phyloP scores from a whole-genome alignment of 2,888 invertebrate species.

The Melinaea menophilus region DNA sequence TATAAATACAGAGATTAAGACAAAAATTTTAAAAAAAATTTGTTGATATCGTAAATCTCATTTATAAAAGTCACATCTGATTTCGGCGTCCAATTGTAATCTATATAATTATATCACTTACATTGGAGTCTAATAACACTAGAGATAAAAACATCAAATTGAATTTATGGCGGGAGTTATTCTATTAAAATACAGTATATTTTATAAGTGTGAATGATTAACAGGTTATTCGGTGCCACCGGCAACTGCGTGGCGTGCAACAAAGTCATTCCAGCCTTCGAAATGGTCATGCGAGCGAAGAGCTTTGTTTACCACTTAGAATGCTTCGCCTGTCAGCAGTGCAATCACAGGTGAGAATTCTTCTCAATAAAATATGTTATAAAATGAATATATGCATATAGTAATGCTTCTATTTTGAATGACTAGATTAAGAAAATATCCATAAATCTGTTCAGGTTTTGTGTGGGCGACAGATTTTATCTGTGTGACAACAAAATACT shows the following conservation, averaged over 20 bases:
- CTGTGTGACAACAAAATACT: constrained; percentile 95
- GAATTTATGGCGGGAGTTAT: constrained; percentile 18
- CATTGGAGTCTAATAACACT: constrained; percentile 11
- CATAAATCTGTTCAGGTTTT: constrained; percentile 83
- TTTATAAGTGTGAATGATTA: constrained; percentile 34
- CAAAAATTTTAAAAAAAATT: too few species aligned
- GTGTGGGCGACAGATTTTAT: constrained; percentile 95
- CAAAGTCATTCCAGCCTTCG: constrained; percentile 95
- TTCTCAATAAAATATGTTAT: constrained; percentile 1
- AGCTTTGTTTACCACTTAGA: constrained; percentile 96
- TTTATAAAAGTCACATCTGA: too few species aligned
- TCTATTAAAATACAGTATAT: neutral
- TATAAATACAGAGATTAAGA: too few species aligned
- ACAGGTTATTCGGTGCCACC: constrained; percentile 92
- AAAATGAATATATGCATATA: neutral
- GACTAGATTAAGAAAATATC: constrained; percentile 22
- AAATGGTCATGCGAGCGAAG: constrained; percentile 96
- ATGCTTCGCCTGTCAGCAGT: constrained; percentile 96
- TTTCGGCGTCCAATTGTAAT: constrained; percentile 20
- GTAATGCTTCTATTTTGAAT: constrained; percentile 14
- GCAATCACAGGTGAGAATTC: constrained; percentile 89
- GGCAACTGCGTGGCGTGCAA: constrained; percentile 95
- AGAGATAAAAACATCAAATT: constrained; percentile 21
- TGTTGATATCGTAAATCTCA: too few species aligned
- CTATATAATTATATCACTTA: constrained; percentile 28